Conservation (phyloP, 2,113 vertebrate species). For the Cyprinodon brontotheroides region DNA sequence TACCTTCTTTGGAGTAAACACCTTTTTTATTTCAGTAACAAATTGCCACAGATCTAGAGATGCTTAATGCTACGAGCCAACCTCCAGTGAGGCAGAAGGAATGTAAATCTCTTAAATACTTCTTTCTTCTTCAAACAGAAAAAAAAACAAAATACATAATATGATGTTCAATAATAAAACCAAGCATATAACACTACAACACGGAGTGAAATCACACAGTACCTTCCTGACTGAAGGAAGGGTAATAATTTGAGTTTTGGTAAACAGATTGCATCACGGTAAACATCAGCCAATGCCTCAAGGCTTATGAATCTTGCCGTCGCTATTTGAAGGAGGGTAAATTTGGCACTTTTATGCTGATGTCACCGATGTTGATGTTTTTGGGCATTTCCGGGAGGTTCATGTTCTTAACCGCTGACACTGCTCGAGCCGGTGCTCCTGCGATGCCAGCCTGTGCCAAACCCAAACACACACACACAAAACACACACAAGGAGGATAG, state of each 20-base stretch:
- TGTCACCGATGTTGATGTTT: conserved; percentile 99
- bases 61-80: conserved; percentile 74
- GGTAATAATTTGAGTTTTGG: conserved; percentile 82
- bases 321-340: conserved; percentile 98
- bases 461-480: conserved; percentile 69
- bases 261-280: conserved; percentile 86
- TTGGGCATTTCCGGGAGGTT: conserved; percentile 99
- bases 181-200: conserved; percentile 80
- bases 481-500: conserved; percentile 52
- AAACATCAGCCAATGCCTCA: conserved; percentile 81
- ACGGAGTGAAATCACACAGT: conserved; percentile 84
- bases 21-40: conserved; percentile 37
- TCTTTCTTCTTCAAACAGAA: conserved; percentile 65
- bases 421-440: conserved; percentile 96
- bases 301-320: conserved; percentile 65
- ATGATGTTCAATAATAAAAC: conserved; percentile 72
- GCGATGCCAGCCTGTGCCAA: conserved; percentile 95
- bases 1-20: conserved; percentile 45
- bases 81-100: conserved; percentile 81
- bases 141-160: conserved; percentile 28
- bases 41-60: conserved; percentile 54
- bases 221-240: conserved; percentile 85
- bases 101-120: conserved; percentile 84
- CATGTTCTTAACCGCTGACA: conserved; percentile 99
- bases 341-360: conserved; percentile 99